These are phyloP conservation scores for Lagopus leucura DNA, from an alignment of 2,113 vertebrate genomes.

Conservation along the genomic window DNA sequence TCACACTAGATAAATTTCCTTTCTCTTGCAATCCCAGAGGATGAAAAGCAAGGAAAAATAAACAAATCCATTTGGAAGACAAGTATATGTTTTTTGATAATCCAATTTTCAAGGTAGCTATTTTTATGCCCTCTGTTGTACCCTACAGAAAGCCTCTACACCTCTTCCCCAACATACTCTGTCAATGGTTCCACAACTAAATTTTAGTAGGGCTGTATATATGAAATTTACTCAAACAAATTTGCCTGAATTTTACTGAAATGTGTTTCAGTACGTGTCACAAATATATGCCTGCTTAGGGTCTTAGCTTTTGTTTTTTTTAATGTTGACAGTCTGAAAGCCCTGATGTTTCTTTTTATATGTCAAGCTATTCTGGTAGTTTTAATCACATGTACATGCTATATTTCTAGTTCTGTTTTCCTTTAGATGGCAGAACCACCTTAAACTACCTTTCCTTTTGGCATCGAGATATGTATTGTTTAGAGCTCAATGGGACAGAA, in stretches of 20 bases:
- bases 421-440: neutral
- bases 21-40: neutral
- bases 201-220: neutral
- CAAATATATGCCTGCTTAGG: neutral
- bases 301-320: neutral
- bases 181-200: neutral
- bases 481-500: neutral
- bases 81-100: neutral
- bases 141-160: neutral
- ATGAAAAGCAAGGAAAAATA: neutral
- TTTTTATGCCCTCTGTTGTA: neutral
- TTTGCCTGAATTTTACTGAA: neutral
- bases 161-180: accelerated
- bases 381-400: neutral
- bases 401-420: neutral
- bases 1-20: neutral
- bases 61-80: neutral
- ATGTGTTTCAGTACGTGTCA: neutral
- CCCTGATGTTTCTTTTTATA: neutral
- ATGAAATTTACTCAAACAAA: neutral
- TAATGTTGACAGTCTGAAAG: neutral
- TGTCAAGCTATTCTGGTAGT: neutral
- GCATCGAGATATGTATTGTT: neutral
- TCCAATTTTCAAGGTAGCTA: neutral
- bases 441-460: neutral